phyloP scores from a whole-genome alignment of 2,113 vertebrate species.

The Scartelaos histophorus region DNA sequence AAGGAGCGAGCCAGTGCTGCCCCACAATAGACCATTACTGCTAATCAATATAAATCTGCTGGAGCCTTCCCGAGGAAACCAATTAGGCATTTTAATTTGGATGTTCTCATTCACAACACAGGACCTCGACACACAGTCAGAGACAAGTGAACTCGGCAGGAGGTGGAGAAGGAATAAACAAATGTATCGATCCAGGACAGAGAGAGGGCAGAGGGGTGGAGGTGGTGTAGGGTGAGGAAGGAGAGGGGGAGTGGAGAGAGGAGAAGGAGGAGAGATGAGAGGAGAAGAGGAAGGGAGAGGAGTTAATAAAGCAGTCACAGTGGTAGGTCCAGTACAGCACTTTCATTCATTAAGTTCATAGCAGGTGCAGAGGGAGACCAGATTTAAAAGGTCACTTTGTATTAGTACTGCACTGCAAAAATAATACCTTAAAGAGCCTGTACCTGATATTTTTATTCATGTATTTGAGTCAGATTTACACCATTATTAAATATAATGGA shows the following conservation, averaged over 20 bases:
- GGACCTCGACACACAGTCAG: slow-evolving; percentile 55
- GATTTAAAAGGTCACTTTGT: neutral
- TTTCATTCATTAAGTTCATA: slow-evolving; percentile 20
- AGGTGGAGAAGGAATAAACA: slow-evolving; percentile 65
- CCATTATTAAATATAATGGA: too few relatives aligned
- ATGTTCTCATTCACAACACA: slow-evolving; percentile 72
- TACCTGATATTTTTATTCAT: too few relatives aligned
- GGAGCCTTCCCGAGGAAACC: slow-evolving; percentile 77
- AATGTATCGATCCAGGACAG: slow-evolving; percentile 59
- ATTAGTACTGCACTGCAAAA: too few relatives aligned
- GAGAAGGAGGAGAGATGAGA: neutral
- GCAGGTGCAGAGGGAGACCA: neutral
- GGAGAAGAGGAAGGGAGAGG: neutral
- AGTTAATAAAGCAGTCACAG: neutral
- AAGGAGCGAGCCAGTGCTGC: slow-evolving; percentile 70
- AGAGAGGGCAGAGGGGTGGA: neutral
- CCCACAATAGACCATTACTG: slow-evolving; percentile 76
- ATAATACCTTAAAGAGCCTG: too few relatives aligned
- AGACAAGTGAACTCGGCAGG: slow-evolving; percentile 64
- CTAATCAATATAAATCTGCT: slow-evolving; percentile 81
- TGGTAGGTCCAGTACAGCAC: slow-evolving; percentile 15
- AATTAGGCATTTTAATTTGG: slow-evolving; percentile 79
- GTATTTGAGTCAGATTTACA: too few relatives aligned
- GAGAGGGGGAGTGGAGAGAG: too few relatives aligned
- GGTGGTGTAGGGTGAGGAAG: too few relatives aligned